Percentiles rank a stretch among this genome's conserved stretches.
These are phyloP conservation scores for Xestia xanthographa DNA, from an alignment of 2,888 invertebrate species.

Conservation along the genomic window DNA sequence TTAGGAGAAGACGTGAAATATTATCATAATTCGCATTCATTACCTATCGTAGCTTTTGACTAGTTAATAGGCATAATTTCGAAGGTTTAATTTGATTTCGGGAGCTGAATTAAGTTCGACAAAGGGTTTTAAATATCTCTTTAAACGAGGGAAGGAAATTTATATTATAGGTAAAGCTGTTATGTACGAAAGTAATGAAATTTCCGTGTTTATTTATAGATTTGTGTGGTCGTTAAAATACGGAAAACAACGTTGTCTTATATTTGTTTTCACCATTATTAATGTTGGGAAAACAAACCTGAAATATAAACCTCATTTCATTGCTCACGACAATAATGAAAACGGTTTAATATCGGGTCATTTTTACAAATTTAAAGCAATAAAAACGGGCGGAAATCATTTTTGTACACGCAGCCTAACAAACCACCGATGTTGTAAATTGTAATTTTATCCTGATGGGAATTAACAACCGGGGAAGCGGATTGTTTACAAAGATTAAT, in stretches of 20 bases:
- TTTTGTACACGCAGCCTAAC: constrained; percentile 77
- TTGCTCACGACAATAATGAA: constrained; percentile 60
- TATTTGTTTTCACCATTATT: constrained; percentile 39
- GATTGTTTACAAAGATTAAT: constrained; percentile 71
- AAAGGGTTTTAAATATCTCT: neutral
- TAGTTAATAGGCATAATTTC: constrained; percentile 25
- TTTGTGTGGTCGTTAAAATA: constrained; percentile 18
- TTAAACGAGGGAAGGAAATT: neutral
- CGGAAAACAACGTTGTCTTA: constrained; percentile 26
- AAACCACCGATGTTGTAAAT: constrained; percentile 70
- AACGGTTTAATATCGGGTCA: constrained; percentile 55
- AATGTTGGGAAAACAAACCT: constrained; percentile 42
- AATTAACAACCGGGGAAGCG: constrained; percentile 65
- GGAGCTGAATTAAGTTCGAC: constrained; percentile 29
- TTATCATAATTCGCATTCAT: constrained; percentile 61
- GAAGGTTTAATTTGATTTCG: constrained; percentile 36
- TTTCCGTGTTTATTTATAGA: constrained; percentile 5
- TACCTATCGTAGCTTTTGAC: constrained; percentile 55
- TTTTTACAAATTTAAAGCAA: constrained; percentile 76
- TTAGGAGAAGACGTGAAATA: constrained; percentile 52
- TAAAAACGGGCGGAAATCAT: constrained; percentile 75
- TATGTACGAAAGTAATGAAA: constrained; percentile 1
- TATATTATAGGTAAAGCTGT: neutral
- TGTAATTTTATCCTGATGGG: constrained; percentile 74
- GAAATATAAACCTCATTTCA: constrained; percentile 53